phyloP scores from a whole-genome alignment of 2,888 invertebrate genomes.

The Mellilla xanthometata region DNA sequence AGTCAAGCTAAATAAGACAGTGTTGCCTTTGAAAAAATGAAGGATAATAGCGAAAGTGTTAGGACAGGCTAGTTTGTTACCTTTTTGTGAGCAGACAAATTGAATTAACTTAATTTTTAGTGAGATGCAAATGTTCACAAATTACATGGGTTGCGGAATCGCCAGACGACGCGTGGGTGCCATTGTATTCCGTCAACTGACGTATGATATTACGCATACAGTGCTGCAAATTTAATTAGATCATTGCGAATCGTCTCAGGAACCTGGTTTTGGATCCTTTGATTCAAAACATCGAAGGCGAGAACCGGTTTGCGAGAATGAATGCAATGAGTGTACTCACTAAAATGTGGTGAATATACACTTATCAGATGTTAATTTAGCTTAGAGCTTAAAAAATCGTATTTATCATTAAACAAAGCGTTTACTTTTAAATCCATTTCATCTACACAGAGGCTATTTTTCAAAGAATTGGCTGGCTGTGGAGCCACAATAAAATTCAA shows the following conservation, averaged over 20 bases:
- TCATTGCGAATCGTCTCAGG: conserved; percentile 42
- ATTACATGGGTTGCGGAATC: conserved; percentile 62
- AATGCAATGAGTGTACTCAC: background rate
- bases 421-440: too few species aligned
- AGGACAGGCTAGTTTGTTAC: conserved; percentile 61
- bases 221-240: conserved; percentile 57
- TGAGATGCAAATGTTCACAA: conserved; percentile 70
- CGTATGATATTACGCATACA: conserved; percentile 58
- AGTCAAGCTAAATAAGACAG: conserved; percentile 63
- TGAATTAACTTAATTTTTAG: conserved; percentile 53
- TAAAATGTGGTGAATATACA: too few species aligned
- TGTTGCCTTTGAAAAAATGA: conserved; percentile 59
- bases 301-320: conserved; percentile 2
- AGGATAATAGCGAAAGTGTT: conserved; percentile 77
- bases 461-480: too few species aligned
- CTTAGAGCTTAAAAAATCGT: too few species aligned
- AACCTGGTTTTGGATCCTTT: conserved; percentile 29
- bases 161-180: conserved; percentile 75
- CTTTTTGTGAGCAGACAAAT: conserved; percentile 54
- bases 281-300: conserved; percentile 1
- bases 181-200: conserved; percentile 69
- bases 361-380: too few species aligned
- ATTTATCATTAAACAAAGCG: too few species aligned
- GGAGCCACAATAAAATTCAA: conserved; percentile 51
- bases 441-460: too few species aligned